Base-by-base conservation (phyloP, 2,113 vertebrate genomes). In the Anarrhichthys ocellatus region DNA sequence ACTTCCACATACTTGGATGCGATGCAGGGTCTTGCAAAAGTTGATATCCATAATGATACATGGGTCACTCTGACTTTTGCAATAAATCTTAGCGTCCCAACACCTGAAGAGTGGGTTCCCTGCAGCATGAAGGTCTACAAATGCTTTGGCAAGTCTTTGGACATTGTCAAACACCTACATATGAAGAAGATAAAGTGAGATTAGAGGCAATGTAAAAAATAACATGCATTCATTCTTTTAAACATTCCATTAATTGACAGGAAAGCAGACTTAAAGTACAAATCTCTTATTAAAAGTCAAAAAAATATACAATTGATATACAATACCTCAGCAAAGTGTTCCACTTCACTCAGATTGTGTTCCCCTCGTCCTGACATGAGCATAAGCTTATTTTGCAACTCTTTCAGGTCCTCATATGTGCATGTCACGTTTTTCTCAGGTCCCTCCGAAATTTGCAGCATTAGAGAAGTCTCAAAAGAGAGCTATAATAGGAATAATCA, bases 371-470 rank as follows among this genome's bases (percentile, higher is more conserved):
- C 93, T 0, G 97, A 98, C 96, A 98, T 97, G 13, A 98, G 95
- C 97, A 98, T 98, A 63, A 98, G 91, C 40, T 98, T 98, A 91
- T 98, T 97, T 84, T 97, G 92, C 46, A 98, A 93, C 9, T 98
- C 97, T 3, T 91, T 90, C 44, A 98, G 93, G 32, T 97, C 97
- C 14, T 96, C 95, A 86, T 96, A 97, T 1, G 64, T 65, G 20
- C 94, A 89, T 0, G 9, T 32, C 5, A 88, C 73, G 24, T 69
- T 90, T 3, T 76, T 88, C 1, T 88, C 91, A 2, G 88, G 93
- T 29, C 82, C 90, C 14, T 95, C 95, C 0, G 70, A 92, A 17
- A 98, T 95, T 15, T 77, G 71, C 59, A 98, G 73, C 38, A 0
- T 52, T 15, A 98, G 82, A 4, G 96, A 95, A 0, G 36, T 93